Base-by-base conservation (phyloP, 2,113 vertebrate species). In the Pipra filicauda region DNA sequence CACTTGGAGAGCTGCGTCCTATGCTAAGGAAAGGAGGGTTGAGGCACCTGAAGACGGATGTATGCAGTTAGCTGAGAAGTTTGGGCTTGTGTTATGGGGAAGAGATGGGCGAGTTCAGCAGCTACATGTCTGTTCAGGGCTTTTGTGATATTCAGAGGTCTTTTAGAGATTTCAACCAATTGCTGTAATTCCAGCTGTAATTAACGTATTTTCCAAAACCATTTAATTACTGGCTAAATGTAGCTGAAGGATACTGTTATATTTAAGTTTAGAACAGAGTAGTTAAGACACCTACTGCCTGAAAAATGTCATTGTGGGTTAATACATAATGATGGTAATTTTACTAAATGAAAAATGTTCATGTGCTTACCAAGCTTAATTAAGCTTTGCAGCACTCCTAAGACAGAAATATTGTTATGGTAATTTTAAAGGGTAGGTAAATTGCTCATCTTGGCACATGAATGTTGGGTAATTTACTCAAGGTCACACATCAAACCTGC, bases 391-490 rank as follows among this genome's bases (percentile, higher is more conserved):
- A 94, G 93, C 39, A 80, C 85, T 95, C 67, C 92, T 85, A 96
- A 97, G 85, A 77, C 72, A 86, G 95, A 95, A 94, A 95, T 95
- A 96, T 91, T 94, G 89, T 95, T 96, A 94, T 93, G 92, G 82
- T 91, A 96, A 94, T 97, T 88, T 93, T 85, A 92, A 69, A 57
- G 73, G 51, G 82, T 88, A 96, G 55, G 75, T 91, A 94, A 94
- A 95, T 95, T 95, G 75, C 82, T 97, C 89, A 91, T 87, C 65
- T 61, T 97, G 95, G 85, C 78, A 83, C 74, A 74, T 28, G 88
- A 71, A 85, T 19, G 24, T 61, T 90, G 52, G 58, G 43, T 59
- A 83, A 93, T 85, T 97, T 92, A 52, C 64, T 84, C 85, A 91
- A 94, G 93, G 88, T 96, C 85, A 90, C 51, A 26, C 46, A 83